Percentiles rank a stretch among this genome's conserved stretches.
These are phyloP conservation scores for Smithornis capensis DNA, from an alignment of 2,113 vertebrate genomes.

Conservation along the genomic window DNA sequence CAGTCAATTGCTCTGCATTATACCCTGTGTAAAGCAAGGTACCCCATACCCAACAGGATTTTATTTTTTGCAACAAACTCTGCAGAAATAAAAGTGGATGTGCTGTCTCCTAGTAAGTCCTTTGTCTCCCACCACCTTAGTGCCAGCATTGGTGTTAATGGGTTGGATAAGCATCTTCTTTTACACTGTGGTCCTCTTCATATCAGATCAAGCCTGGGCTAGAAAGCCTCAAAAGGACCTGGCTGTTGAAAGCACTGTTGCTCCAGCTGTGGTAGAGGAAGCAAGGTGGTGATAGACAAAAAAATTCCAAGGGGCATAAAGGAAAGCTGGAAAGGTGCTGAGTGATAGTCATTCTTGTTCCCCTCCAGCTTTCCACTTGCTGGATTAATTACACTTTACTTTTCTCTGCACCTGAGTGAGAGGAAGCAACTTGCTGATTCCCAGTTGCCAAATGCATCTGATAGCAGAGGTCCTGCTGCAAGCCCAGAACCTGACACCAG, in stretches of 20 bases:
- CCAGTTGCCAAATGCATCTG: not conserved
- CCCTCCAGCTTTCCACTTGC: not conserved
- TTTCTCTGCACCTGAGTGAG: not conserved
- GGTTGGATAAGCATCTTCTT: not conserved
- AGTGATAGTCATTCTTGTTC: not conserved
- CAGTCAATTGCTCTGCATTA: not conserved
- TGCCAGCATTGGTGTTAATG: accelerated
- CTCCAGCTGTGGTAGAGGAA: not conserved
- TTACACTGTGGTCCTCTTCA: not conserved
- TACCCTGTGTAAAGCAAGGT: not conserved
- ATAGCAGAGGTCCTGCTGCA: not conserved
- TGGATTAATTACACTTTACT: not conserved
- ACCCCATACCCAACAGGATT: not conserved
- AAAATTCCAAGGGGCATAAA: not conserved
- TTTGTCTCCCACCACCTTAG: not conserved
- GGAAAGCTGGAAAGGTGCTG: not conserved
- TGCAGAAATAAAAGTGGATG: not conserved
- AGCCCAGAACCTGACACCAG: not conserved
- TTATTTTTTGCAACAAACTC: not conserved
- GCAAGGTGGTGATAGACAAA: not conserved
- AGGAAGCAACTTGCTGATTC: not conserved
- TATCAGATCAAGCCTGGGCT: not conserved
- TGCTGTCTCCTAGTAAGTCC: not conserved
- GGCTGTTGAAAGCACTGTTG: not conserved
- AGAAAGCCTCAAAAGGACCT: not conserved